phyloP scores from a whole-genome alignment of 1,140 invertebrate species.

The Schlechtendalia chinensis region DNA sequence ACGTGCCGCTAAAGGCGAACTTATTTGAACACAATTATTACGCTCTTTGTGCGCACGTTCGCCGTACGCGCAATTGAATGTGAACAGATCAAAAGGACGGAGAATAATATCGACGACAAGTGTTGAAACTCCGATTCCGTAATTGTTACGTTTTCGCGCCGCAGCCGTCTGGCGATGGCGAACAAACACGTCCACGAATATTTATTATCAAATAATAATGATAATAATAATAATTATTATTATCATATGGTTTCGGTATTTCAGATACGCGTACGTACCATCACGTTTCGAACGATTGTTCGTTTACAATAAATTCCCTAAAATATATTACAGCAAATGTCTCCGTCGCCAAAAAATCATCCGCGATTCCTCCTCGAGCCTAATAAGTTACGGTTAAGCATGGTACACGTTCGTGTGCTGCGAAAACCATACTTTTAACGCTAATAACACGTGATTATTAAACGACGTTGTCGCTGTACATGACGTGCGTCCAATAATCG shows the following conservation, averaged over 20 bases:
- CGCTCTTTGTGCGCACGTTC: background rate
- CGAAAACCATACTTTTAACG: too few relatives aligned
- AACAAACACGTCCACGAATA: background rate
- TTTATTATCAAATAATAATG: background rate
- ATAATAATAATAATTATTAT: too few relatives aligned
- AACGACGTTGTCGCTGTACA: too few relatives aligned
- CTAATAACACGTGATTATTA: too few relatives aligned
- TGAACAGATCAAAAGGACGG: slow-evolving; percentile 12
- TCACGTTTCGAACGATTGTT: background rate
- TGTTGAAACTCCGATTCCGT: background rate
- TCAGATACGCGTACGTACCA: background rate
- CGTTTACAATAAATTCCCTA: too few relatives aligned
- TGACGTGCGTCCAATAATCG: too few relatives aligned
- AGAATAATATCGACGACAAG: slow-evolving; percentile 27
- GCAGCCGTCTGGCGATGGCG: too few relatives aligned
- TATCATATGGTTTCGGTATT: background rate
- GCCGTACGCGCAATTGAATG: slow-evolving; percentile 5
- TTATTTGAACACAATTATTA: slow-evolving; percentile 45
- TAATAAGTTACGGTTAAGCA: too few relatives aligned
- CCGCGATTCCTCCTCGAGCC: too few relatives aligned
- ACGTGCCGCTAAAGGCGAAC: slow-evolving; percentile 19
- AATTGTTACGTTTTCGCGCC: slow-evolving; percentile 4
- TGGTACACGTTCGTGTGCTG: too few relatives aligned
- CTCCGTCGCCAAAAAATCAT: too few relatives aligned
- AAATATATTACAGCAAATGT: too few relatives aligned